Percentiles rank a stretch among this genome's conserved stretches.
These are phyloP conservation scores for Elachura formosa DNA, from an alignment of 2,113 vertebrate species.

Conservation along the genomic window DNA sequence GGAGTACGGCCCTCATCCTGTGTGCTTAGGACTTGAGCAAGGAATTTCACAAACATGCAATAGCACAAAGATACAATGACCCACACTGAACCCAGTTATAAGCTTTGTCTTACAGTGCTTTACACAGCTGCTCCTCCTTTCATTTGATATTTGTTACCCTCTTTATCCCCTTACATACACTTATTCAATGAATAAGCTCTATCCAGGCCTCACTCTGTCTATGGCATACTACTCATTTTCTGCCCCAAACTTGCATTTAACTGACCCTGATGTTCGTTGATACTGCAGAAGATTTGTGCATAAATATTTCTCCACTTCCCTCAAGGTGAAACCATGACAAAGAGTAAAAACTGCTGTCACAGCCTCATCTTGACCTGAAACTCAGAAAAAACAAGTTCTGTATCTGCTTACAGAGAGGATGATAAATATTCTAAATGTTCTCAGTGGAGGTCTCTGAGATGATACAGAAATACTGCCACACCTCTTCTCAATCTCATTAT, in stretches of 20 bases:
- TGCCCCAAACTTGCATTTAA: background rate
- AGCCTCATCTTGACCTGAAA: background rate
- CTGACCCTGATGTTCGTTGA: background rate
- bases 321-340: background rate
- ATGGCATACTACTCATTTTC: background rate
- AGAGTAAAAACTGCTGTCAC: background rate
- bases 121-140: background rate
- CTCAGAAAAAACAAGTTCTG: background rate
- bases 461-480: background rate
- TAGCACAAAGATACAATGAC: background rate
- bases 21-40: background rate
- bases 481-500: background rate
- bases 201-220: background rate
- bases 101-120: background rate
- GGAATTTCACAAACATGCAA: too few relatives aligned
- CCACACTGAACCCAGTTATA: background rate
- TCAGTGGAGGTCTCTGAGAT: background rate
- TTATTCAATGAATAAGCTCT: background rate
- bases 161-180: background rate
- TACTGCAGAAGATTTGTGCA: background rate
- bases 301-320: background rate
- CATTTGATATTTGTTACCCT: accelerated
- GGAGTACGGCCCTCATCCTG: background rate
- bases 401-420: background rate
- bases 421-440: background rate